Base-by-base conservation (phyloP, 23 tunicate genomes). In the Trididemnum nubilum region DNA sequence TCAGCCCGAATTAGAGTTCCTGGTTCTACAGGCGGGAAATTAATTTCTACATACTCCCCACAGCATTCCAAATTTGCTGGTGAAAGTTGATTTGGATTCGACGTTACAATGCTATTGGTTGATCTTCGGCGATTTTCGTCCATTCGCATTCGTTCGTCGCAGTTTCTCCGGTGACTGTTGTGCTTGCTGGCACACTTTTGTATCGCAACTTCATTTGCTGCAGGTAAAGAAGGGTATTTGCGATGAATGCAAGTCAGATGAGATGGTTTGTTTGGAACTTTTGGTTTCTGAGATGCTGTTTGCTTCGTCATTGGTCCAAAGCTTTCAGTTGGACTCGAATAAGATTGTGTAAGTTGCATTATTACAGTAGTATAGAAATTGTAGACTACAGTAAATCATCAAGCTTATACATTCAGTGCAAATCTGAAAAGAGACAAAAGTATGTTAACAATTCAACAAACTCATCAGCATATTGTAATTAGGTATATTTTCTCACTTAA, bases 1-100 rank as follows among this genome's bases (percentile, higher is more conserved):
- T 73, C 59, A 2, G 79, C 32, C 2, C 79, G 58, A 22, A 73
- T 73, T 12, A 73, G 4, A 12, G 79, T 73, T 37, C 79, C 79
- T 2, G 79, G 79, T 38, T 73, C 59, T 12, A 73, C 79, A 9
- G 32, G 26, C 2, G 79, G 79, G 33, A 36, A 73, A 32, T 73
- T 39, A 24, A 73, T 73, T 39, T 38, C 28, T 2, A 73, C 79
- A 39, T 73, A 73, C n/a, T 49, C 79, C 7, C n/a, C 37, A 44
- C 15, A 44, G 15, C 15, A 9, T 9, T 7, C 54, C 15, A 15
- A 7, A 15, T 44, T 44, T 44, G 12, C 12, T 44, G 9, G 9
- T 44, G 9, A 7, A 7, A 44, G 15, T 44, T 44, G 54, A 15
- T 15, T 44, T 44, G 9, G 54, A 15, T 44, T 44, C 9, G 54